These are phyloP conservation scores for Oscheius sp. DNA, from an alignment of 2,888 invertebrate genomes.

Conservation along the genomic window DNA sequence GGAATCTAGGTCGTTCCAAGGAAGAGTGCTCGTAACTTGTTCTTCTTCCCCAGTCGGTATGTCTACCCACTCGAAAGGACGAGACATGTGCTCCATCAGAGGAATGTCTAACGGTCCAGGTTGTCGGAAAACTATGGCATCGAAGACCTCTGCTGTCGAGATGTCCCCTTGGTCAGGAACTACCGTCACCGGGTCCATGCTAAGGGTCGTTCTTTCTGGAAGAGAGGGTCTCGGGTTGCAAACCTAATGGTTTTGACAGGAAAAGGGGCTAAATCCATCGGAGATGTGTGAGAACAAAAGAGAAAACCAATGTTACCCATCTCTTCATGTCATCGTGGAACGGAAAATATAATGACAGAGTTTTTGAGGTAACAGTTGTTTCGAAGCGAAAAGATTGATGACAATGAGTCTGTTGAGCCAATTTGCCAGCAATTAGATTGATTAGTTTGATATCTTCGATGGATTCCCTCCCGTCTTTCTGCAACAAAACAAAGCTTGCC, in stretches of 20 bases:
- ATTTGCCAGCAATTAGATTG: too few relatives aligned
- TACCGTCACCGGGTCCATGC: conserved; percentile 1
- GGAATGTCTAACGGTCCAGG: conserved; percentile 61
- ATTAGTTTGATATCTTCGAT: too few relatives aligned
- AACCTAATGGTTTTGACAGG: conserved; percentile 35
- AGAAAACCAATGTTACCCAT: background rate
- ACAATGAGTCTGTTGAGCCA: too few relatives aligned
- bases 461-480: background rate
- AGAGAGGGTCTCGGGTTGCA: conserved; percentile 13
- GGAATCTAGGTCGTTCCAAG: too few relatives aligned
- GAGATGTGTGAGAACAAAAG: conserved; percentile 19
- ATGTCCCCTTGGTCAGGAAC: conserved; percentile 34
- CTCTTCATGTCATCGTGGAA: too few relatives aligned
- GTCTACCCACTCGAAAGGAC: conserved; percentile 26
- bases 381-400: too few relatives aligned
- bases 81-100: conserved; percentile 36
- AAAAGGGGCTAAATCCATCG: conserved; percentile 30
- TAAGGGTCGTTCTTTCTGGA: conserved; percentile 37
- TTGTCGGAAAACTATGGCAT: conserved; percentile 56
- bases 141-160: conserved; percentile 60
- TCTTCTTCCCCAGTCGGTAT: background rate
- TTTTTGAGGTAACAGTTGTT: too few relatives aligned
- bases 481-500: conserved; percentile 4
- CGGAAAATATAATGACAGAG: too few relatives aligned
- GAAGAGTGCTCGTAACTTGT: too few relatives aligned